Evolutionary conservation across 2,113 vertebrate genomes (phyloP).

Genomic region (Sardina pilchardus): DNA sequence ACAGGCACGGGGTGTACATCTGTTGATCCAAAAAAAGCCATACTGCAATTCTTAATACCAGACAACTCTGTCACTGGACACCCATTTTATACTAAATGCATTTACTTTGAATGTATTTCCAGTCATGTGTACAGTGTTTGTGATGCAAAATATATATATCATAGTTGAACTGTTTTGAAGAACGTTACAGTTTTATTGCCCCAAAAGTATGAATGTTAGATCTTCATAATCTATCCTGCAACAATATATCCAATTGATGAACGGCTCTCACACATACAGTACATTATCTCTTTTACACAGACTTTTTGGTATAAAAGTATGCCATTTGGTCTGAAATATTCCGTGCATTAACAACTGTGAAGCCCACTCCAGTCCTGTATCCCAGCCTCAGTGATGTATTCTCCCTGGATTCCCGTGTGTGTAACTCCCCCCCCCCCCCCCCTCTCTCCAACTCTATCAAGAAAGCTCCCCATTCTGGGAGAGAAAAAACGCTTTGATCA

Average conservation of each 20-base stretch:
- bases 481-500: conserved; percentile 28
- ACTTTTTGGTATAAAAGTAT: background rate
- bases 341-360: background rate
- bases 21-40: background rate
- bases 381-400: background rate
- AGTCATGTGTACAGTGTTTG: too few species aligned
- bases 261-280: background rate
- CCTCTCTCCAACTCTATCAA: background rate
- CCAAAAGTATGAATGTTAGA: too few species aligned
- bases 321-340: background rate
- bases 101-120: too few species aligned
- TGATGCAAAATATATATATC: background rate
- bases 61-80: too few species aligned
- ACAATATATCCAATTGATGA: background rate
- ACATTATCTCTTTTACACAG: background rate
- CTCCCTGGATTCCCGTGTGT: conserved; percentile 11
- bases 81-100: background rate
- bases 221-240: too few species aligned
- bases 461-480: background rate
- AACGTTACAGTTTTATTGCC: too few species aligned
- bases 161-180: background rate
- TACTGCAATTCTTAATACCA: background rate
- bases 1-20: background rate
- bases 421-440: too few species aligned
- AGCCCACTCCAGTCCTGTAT: background rate